Evolutionary conservation across 2,113 vertebrate genomes (phyloP).

Genomic region (Electrona antarctica): DNA sequence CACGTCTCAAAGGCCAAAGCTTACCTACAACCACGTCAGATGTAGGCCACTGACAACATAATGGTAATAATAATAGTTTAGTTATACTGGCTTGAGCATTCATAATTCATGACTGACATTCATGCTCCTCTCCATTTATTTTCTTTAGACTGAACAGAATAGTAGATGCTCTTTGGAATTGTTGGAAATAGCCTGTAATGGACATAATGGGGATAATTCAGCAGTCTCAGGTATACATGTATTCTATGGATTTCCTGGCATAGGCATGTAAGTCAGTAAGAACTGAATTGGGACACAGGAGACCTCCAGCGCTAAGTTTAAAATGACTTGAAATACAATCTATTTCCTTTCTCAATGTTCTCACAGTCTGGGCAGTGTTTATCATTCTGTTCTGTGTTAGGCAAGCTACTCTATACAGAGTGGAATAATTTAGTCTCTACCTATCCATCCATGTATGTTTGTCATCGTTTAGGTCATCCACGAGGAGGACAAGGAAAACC

Average conservation of each 20-base stretch:
- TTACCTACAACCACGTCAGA: not conserved
- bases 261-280: not conserved
- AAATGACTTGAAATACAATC: not conserved
- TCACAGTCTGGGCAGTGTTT: no score
- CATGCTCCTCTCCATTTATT: not conserved
- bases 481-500: slow-evolving; percentile 63
- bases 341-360: not conserved
- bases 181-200: not conserved
- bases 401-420: no score
- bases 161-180: not conserved
- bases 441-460: not conserved
- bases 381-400: not conserved
- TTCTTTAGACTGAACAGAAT: not conserved
- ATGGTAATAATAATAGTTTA: not conserved
- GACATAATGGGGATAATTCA: not conserved
- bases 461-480: slow-evolving; percentile 64
- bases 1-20: not conserved
- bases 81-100: not conserved
- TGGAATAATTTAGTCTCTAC: not conserved
- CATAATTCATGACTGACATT: not conserved
- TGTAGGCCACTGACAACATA: not conserved
- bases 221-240: not conserved
- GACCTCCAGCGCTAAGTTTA: not conserved
- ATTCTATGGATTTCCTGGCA: not conserved
- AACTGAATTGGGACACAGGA: no score